Evolutionary conservation across 1,140 invertebrate species (phyloP).

Genomic region (silkworm (Bombyx mori)): DNA sequence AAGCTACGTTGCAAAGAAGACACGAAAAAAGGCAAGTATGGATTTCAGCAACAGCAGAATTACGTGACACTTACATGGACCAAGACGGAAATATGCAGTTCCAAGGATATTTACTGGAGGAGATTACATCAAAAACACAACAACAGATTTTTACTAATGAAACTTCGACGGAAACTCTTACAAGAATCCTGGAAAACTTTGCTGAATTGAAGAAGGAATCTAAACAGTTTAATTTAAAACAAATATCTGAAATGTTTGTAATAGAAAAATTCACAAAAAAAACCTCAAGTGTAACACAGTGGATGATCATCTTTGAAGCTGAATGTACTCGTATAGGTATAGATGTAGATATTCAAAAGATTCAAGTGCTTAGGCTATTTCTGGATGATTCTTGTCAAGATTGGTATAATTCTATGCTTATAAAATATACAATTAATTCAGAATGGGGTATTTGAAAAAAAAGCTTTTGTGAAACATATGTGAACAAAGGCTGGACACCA

Average conservation of each 20-base stretch:
- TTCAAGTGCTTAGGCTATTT: conserved; percentile 28
- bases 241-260: conserved; percentile 8
- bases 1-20: conserved; percentile 36
- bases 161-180: conserved; percentile 15
- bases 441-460: conserved; percentile 35
- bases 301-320: conserved; percentile 28
- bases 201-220: conserved; percentile 18
- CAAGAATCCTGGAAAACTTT: conserved; percentile 24
- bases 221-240: conserved; percentile 17
- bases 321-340: conserved; percentile 28
- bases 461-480: conserved; percentile 35
- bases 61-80: conserved; percentile 18
- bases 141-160: conserved; percentile 2
- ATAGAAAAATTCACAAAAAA: conserved; percentile 3
- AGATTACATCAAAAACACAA: conserved; percentile 15
- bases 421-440: conserved; percentile 25
- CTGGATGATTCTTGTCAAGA: conserved; percentile 30
- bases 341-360: conserved; percentile 23
- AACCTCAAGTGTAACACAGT: conserved; percentile 15
- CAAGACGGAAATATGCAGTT: conserved; percentile 34
- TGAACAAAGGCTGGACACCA: conserved; percentile 23
- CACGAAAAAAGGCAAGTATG: conserved; percentile 42
- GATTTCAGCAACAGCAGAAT: conserved; percentile 27
- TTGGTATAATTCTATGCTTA: conserved; percentile 38
- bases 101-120: conserved; percentile 26